Base-by-base conservation (phyloP, 2,113 vertebrate genomes). In the Asarcornis scutulata region DNA sequence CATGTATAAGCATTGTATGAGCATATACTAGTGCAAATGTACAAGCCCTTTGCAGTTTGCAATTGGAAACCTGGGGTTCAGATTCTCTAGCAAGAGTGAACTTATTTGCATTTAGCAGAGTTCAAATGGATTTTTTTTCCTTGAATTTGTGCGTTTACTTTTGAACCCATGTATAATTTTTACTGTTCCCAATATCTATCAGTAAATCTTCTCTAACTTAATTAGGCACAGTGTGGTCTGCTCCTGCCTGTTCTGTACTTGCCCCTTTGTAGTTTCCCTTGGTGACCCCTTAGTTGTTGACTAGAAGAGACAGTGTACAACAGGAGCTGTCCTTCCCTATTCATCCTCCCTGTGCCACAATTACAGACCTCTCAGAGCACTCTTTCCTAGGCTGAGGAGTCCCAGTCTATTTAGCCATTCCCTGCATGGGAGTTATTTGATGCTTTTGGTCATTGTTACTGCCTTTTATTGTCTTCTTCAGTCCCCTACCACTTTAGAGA, bases 251-350 rank as follows among this genome's bases (percentile, higher is more conserved):
- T n/a, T 46, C 53, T 66, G 32, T 52, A 20, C 66, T 73, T 88
- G 52, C 34, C 62, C 75, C 75, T 84, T 83, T 63, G 68, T 59
- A 6, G n/a, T 59, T 71, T 62, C 75, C 48, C 15, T 3, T 55
- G 59, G 31, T 88, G 92, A 90, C 76, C 23, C 5, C 18, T 91
- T 91, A 55, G 71, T 77, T 86, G 92, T 80, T 71, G 79, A 94
- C 85, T 93, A 91, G 88, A 93, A 93, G 44, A 90, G 94, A 90
- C 92, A 91, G 64, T 20, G 42, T 77, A 92, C 95, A 81, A 94
- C 89, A 79, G 62, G 83, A 86, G 58, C 72, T 93, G 92, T 78
- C 68, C 0, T 71, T 94, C 52, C 50, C 60, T 46, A 23, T 92
- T 58, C 55, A 67, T 93, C 42, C 56, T 38, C 77, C 58, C 59